Base-by-base conservation (phyloP, 30 jellyfish, hydroid and myxozoan genomes). In the Mastigias papua region DNA sequence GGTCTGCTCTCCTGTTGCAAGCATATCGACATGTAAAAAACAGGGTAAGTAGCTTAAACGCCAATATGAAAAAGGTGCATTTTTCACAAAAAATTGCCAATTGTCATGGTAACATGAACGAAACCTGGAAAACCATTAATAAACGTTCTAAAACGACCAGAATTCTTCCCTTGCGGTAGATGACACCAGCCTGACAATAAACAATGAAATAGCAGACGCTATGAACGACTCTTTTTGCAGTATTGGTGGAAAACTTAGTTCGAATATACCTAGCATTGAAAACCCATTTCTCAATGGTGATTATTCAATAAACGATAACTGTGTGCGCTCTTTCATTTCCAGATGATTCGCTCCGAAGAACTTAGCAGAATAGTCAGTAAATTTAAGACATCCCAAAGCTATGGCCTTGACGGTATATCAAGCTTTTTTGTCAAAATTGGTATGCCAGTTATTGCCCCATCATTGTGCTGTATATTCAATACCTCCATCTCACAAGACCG, bases 1-100 rank as follows among this genome's bases (percentile, higher is more conserved):
- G 84, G 84, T 72, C 84, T 35, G 67, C 84, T 34, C 68, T 72
- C 70, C 34, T 72, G 34, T 30, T 72, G 84, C 84, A 72, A 72
- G 84, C 84, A 30, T 32, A 72, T 33, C 34, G 67, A 72, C 48
- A 46, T 72, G 54, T 34, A 27, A 72, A 69, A 72, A 72, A 72
- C 67, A 32, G 84, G 69, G 84, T 28, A 2, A 72, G 23, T 72
- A 72, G 35, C 84, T 61, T 19, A 20, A 61, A 20, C 73, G 34
- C 25, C 34, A 72, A 72, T n/a, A 23, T 37, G 7, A 72, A 72
- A 25, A 10, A 33, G 23, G 32, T 29, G 13, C 34, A 72, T 20
- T 72, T 72, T 35, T 34, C 84, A 13, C 7, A 72, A 33, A 72
- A 72, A 72, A 23, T 72, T 17, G n/a, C 28, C 3, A 46, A 37